Percentiles rank a stretch among this genome's conserved stretches.
Conservation (phyloP, 1,140 invertebrate species). For the Brachionus koreanus region DNA sequence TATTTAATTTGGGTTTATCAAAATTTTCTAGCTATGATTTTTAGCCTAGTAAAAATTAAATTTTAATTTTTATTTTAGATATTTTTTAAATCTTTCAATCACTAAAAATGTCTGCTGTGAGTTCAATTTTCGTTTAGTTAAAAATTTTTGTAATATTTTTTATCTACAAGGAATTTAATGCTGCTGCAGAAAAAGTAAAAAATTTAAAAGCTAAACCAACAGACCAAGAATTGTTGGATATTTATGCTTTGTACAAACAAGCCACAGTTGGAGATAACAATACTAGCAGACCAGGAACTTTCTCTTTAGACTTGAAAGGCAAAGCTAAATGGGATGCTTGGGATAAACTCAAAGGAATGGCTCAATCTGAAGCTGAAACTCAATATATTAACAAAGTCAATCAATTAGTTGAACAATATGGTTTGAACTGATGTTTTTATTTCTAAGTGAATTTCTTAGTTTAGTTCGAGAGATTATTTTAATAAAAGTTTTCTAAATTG, state of each 20-base stretch:
- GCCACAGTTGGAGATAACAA: slow-evolving; percentile 63
- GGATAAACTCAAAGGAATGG: slow-evolving; percentile 60
- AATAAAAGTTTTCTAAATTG: background rate
- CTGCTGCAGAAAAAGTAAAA: slow-evolving; percentile 50
- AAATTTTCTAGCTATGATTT: background rate
- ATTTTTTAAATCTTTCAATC: background rate
- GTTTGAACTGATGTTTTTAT: background rate
- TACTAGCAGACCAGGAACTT: slow-evolving; percentile 62
- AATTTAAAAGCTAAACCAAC: slow-evolving; percentile 60
- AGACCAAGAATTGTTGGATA: slow-evolving; percentile 62
- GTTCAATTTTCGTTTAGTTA: background rate
- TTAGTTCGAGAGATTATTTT: background rate
- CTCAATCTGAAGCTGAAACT: slow-evolving; percentile 57
- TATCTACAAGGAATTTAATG: slow-evolving; percentile 10
- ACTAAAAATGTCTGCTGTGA: slow-evolving; percentile 38
- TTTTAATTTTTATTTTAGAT: background rate
- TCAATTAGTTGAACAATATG: slow-evolving; percentile 49
- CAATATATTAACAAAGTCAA: slow-evolving; percentile 54
- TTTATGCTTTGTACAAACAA: slow-evolving; percentile 65
- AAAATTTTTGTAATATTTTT: background rate
- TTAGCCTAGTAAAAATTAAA: background rate
- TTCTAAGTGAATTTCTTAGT: background rate
- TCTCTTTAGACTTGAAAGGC: slow-evolving; percentile 62
- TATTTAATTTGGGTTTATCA: background rate
- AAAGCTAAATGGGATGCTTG: slow-evolving; percentile 67